Evolutionary conservation across 1,140 invertebrate species (phyloP).

Genomic region (Papilio aristodemus): DNA sequence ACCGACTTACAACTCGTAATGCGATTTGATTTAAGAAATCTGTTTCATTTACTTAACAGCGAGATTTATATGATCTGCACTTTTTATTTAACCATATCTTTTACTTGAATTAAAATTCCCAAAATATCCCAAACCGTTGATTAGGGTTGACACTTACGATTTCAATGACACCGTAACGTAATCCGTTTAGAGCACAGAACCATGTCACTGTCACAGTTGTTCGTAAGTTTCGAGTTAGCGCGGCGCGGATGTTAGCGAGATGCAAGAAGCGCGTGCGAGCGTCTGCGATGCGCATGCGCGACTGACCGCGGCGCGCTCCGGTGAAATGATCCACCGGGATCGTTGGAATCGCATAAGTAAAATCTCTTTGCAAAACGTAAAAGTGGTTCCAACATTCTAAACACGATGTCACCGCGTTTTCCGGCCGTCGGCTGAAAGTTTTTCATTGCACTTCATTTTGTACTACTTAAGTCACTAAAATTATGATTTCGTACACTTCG

Average conservation of each 20-base stretch:
- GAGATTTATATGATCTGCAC: neutral
- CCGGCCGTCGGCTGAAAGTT: conserved; percentile 18
- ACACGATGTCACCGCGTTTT: conserved; percentile 26
- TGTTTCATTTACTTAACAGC: no score
- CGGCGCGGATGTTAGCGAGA: conserved; percentile 42
- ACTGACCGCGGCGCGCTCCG: conserved; percentile 52
- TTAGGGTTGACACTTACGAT: conserved; percentile 60
- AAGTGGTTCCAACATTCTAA: conserved; percentile 39
- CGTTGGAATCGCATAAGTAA: conserved; percentile 50
- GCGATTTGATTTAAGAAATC: neutral
- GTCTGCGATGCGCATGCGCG: conserved; percentile 48
- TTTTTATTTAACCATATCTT: neutral
- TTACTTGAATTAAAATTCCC: neutral
- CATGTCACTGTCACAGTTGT: conserved; percentile 74
- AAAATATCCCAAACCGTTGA: conserved; percentile 10
- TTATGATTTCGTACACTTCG: no score
- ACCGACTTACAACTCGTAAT: conserved; percentile 34
- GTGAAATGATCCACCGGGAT: conserved; percentile 49
- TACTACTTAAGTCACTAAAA: no score
- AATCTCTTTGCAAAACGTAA: conserved; percentile 49
- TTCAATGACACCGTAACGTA: conserved; percentile 60
- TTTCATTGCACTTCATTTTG: conserved; percentile 12
- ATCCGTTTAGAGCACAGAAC: conserved; percentile 70
- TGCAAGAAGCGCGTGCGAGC: conserved; percentile 44
- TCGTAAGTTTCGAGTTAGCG: conserved; percentile 42